Evolutionary conservation across 1,140 invertebrate genomes (phyloP).

Genomic region (Pogonomyrmex californicus): DNA sequence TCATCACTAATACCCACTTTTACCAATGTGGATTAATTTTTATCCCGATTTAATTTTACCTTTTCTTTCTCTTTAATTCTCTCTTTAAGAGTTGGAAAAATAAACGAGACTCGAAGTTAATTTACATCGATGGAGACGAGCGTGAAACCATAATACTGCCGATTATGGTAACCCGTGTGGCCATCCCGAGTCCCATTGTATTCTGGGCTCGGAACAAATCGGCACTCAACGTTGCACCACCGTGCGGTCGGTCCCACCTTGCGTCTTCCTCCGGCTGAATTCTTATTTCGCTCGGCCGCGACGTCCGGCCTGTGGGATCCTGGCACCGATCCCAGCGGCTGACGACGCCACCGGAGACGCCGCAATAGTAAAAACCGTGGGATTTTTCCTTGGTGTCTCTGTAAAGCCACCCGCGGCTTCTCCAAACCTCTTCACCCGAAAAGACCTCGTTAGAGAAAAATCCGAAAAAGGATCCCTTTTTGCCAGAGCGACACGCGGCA

Average conservation of each 20-base stretch:
- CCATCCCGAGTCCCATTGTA: not conserved
- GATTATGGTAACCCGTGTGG: not conserved
- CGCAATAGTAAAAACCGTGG: conserved; percentile 63
- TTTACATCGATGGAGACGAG: not conserved
- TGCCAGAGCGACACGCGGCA: not conserved
- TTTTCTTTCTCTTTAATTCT: too few species aligned
- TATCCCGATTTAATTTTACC: too few species aligned
- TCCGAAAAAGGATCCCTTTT: conserved; percentile 4
- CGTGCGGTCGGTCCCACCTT: not conserved
- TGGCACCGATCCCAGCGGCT: conserved; percentile 59
- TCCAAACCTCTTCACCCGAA: conserved; percentile 56
- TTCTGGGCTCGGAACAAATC: not conserved
- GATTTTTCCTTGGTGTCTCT: conserved; percentile 64
- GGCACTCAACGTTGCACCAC: not conserved
- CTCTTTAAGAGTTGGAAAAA: too few species aligned
- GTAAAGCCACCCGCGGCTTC: conserved; percentile 51
- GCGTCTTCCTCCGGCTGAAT: not conserved
- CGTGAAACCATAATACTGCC: too few species aligned
- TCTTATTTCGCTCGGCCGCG: conserved; percentile 42
- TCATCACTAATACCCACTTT: too few species aligned
- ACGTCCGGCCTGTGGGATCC: conserved; percentile 63
- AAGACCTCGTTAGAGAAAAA: conserved; percentile 58
- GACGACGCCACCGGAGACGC: conserved; percentile 33
- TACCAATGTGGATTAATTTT: too few species aligned
- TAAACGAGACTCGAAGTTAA: too few species aligned